Evolutionary conservation across 2,797 vertebrate genomes (phyloP), one percentile per base, ranked within the genome.

Genomic region (Sebastes nivosus): DNA sequence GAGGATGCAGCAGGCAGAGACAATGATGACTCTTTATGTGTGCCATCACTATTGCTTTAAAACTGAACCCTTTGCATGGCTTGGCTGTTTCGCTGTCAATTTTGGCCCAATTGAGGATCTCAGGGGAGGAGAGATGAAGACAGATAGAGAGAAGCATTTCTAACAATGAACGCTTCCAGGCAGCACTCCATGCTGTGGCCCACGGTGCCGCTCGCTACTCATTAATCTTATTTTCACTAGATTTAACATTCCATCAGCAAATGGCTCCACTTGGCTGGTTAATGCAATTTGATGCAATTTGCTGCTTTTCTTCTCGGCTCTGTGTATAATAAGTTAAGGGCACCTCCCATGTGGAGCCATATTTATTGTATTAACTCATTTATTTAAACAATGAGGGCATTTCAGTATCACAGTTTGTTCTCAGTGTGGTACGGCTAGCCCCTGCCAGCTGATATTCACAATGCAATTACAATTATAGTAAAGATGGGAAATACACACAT

Each of bases 141-240:
- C 58, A 59, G 82, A 89, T 89, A 85, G 72, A 91, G 78, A 89
- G 83, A 90, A 90, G 75, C 80, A 68, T 88, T 89, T 90, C 73
- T 61, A 84, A 89, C 91, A 90, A 92, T 75, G 80, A 91, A 67
- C 18, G 77, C 83, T 92, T 84, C 70, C 59, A 67, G 83, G 82
- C 88, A 88, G 75, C 67, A 54, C 70, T 83, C 84, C 89, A 81
- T 82, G 81, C 82, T 76, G 75, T 80, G 84, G 87, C 92, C 75
- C 83, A 85, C 80, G 82, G 86, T 92, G 87, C 92, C 76, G 75
- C 79, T 81, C 64, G 24, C 70, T 90, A 50, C 91, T 94, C 92
- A 95, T 96, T 95, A 93, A 94, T 96, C 92, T 93, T 94, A 90
- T 94, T 94, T 93, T 91, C 90, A 91, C 84, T 87, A 88, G 89